Evolutionary conservation across 1,140 invertebrate genomes (phyloP), one percentile per base, ranked within the genome.

Genomic region (Calephelis virginiensis): DNA sequence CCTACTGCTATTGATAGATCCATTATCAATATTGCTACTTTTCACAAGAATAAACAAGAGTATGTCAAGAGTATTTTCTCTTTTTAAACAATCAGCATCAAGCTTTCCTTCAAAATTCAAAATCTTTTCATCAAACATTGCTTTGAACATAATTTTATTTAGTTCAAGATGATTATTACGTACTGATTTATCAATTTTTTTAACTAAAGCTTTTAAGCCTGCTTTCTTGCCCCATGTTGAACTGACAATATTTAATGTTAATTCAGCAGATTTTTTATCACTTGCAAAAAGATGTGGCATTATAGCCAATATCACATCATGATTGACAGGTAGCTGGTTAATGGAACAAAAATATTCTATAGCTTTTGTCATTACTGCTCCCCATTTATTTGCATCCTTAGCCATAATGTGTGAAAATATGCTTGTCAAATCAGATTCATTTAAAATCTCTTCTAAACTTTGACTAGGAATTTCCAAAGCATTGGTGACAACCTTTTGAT

Each of bases 281-380:
- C 77, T 80, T 8, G 94, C 93, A 74, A 95, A 93, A 14, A 95
- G 72, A 73, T 93, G 93, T 13, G 94, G 93, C 59, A 94, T 73
- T 12, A 94, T 72, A 2, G 91, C 84, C 40, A 94, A 75, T 50
- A 92, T 74, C 37, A 80, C 83, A 47, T 83, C 72, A 64, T 90
- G 85, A 67, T 89, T 86, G 0, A 89, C 80, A 56, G 83, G 81
- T 40, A 88, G 73, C 6, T 67, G 74, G 40, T 87, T 75, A n/a
- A 90, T 68, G 6, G 77, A 74, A 69, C 88, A 91, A 66, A 92
- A 83, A 69, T 85, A 92, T 0, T 80, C 71, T 0, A 94, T 82
- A 6, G 88, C 81, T 47, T 77, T 71, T 11, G 80, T 76, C 11
- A 84, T 81, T 6, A 92, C 75, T 9, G 76, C 8, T 9, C 74